Percentiles rank a stretch among this genome's conserved stretches.
Conservation (phyloP, 1,140 invertebrate species). For the Belonocnema kinseyi region DNA sequence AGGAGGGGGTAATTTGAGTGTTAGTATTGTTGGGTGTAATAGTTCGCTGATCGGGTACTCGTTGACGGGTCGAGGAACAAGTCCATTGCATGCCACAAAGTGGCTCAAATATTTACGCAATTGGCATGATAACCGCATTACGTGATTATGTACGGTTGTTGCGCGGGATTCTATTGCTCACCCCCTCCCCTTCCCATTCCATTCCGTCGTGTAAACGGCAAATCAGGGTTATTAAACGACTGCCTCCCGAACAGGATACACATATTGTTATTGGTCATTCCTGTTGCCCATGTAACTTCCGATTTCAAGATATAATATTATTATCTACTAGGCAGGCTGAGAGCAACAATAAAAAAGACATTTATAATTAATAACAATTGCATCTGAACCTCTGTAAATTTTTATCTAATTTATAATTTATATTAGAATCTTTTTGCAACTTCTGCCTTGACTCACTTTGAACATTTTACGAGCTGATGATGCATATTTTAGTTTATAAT, state of each 20-base stretch:
- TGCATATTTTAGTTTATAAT: too few relatives aligned
- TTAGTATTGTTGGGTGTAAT: slow-evolving; percentile 10
- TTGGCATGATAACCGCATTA: slow-evolving; percentile 73
- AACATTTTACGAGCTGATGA: too few relatives aligned
- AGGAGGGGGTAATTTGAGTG: not conserved
- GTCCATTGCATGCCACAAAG: slow-evolving; percentile 70
- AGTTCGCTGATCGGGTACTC: slow-evolving; percentile 37
- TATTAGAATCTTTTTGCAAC: too few relatives aligned
- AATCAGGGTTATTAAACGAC: slow-evolving; percentile 66
- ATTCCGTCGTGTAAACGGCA: slow-evolving; percentile 55
- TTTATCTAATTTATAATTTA: too few relatives aligned
- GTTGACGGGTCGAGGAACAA: slow-evolving; percentile 25
- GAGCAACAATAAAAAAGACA: too few relatives aligned
- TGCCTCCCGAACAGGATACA: slow-evolving; percentile 9
- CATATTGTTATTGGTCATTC: slow-evolving; percentile 35
- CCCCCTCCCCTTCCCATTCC: slow-evolving; percentile 49
- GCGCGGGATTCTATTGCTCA: slow-evolving; percentile 63
- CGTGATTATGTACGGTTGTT: slow-evolving; percentile 72
- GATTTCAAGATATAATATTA: too few relatives aligned
- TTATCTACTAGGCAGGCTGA: too few relatives aligned
- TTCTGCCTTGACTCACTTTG: too few relatives aligned
- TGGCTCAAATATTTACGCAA: slow-evolving; percentile 74
- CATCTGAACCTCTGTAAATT: too few relatives aligned
- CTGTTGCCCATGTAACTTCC: too few relatives aligned
- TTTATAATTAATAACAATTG: too few relatives aligned